Conservation (phyloP, 2,888 invertebrate species). For the Ferrisia virgata region DNA sequence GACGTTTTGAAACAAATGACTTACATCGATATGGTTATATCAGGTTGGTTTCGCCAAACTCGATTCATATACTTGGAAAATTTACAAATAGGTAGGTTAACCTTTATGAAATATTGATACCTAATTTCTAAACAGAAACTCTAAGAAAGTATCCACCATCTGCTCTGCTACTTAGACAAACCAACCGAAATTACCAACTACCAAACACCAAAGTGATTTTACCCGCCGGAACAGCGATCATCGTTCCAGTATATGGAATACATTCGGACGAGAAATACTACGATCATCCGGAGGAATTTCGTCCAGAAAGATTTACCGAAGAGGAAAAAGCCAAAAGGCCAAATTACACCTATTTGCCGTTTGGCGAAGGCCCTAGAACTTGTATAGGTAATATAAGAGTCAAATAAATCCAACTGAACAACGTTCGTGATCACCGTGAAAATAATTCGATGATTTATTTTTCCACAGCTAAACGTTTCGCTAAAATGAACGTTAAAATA, state of each 20-base stretch:
- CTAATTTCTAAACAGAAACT: conserved; percentile 55
- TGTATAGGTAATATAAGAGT: conserved; percentile 54
- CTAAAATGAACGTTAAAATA: conserved; percentile 10
- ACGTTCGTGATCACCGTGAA: background rate
- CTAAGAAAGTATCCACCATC: conserved; percentile 61
- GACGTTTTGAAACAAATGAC: conserved; percentile 59
- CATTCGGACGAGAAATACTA: conserved; percentile 61
- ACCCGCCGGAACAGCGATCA: conserved; percentile 57
- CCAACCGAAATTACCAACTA: conserved; percentile 57
- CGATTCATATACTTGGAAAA: background rate
- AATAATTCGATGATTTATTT: background rate
- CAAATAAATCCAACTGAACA: too few relatives aligned
- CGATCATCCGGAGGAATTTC: conserved; percentile 59
- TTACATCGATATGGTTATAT: conserved; percentile 60
- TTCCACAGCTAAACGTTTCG: conserved; percentile 36
- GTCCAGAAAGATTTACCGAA: conserved; percentile 60
- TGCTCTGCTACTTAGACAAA: conserved; percentile 56
- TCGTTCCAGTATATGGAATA: conserved; percentile 59
- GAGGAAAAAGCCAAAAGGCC: conserved; percentile 58
- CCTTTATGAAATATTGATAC: background rate
- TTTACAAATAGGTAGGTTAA: background rate
- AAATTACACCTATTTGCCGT: conserved; percentile 58
- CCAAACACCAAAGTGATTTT: conserved; percentile 57
- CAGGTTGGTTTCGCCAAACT: conserved; percentile 53
- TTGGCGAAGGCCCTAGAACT: conserved; percentile 56